phyloP scores from a whole-genome alignment of 1,140 invertebrate genomes.

The Solenopsis invicta region DNA sequence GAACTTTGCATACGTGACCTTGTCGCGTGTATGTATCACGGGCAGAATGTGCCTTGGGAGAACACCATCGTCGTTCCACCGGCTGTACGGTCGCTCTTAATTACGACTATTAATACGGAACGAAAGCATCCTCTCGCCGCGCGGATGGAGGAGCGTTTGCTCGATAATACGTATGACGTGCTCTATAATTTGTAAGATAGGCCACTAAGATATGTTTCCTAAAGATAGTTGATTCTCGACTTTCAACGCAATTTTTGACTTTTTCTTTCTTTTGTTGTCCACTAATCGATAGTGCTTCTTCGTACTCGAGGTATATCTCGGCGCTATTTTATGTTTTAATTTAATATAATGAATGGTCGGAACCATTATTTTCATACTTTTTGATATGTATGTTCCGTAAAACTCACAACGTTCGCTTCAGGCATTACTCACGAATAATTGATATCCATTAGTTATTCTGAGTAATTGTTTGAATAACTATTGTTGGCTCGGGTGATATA shows the following conservation, averaged over 20 bases:
- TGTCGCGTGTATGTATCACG: slow-evolving; percentile 56
- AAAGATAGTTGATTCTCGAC: background rate
- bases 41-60: slow-evolving; percentile 27
- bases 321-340: background rate
- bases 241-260: background rate
- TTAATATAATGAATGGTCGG: background rate
- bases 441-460: slow-evolving; percentile 27
- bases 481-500: slow-evolving; percentile 5
- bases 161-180: background rate
- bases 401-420: background rate
- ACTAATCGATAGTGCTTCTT: background rate
- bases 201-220: background rate
- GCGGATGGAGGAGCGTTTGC: background rate
- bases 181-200: slow-evolving; percentile 26
- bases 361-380: background rate
- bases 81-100: slow-evolving; percentile 47
- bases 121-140: slow-evolving; percentile 1
- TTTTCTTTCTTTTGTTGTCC: background rate
- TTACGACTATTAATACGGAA: slow-evolving; percentile 60
- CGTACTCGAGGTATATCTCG: no score
- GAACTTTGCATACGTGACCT: slow-evolving; percentile 64
- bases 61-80: background rate
- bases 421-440: slow-evolving; percentile 33
- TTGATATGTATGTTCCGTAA: background rate
- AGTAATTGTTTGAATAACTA: slow-evolving; percentile 45